Conservation (phyloP, 2,888 invertebrate genomes). For the Unio delphinus region DNA sequence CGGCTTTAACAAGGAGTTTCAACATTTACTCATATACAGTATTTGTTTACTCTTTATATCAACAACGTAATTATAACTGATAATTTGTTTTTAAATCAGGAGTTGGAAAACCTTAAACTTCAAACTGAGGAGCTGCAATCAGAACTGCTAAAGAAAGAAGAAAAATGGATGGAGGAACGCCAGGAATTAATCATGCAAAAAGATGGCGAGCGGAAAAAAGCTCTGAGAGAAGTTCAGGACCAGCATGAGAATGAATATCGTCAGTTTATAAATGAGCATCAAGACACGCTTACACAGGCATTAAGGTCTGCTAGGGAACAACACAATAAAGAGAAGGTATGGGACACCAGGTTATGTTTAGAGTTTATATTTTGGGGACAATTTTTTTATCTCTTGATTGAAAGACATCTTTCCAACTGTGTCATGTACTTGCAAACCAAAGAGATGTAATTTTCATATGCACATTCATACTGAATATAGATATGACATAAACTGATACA, state of each 20-base stretch:
- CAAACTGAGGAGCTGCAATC: constrained; percentile 28
- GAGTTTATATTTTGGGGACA: background rate
- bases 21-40: no score
- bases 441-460: background rate
- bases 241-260: constrained; percentile 55
- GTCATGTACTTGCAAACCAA: background rate
- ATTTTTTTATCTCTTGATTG: background rate
- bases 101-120: constrained; percentile 37
- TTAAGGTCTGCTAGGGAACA: constrained; percentile 52
- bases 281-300: constrained; percentile 56
- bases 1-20: no score
- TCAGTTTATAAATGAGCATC: constrained; percentile 52
- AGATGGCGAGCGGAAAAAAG: constrained; percentile 43
- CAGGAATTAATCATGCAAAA: constrained; percentile 42
- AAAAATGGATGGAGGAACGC: constrained; percentile 38
- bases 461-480: background rate
- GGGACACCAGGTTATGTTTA: background rate
- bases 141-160: constrained; percentile 32
- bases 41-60: no score
- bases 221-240: constrained; percentile 39
- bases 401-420: background rate
- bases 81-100: constrained; percentile 32
- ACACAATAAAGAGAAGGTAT: constrained; percentile 51
- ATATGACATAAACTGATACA: background rate
- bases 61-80: no score